These are phyloP conservation scores for Bubalus kerabau DNA, from an alignment of 2,113 vertebrate genomes.

Conservation along the genomic window DNA sequence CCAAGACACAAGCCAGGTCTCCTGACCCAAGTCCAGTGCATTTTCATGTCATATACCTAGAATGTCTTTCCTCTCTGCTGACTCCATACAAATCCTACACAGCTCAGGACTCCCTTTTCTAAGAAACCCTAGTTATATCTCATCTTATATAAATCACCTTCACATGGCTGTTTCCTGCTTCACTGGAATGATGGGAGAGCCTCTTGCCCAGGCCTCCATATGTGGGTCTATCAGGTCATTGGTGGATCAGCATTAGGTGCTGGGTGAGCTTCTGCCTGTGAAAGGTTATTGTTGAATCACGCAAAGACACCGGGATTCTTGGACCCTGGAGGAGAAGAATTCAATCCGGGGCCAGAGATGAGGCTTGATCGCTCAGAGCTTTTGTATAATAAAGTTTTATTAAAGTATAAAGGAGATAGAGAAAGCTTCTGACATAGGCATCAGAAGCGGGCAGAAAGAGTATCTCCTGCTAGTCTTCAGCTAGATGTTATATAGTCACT, in stretches of 20 bases:
- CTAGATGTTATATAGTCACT: too few species aligned
- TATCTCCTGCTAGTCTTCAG: too few species aligned
- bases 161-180: neutral
- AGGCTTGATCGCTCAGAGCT: too few species aligned
- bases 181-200: too few species aligned
- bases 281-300: too few species aligned
- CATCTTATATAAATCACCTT: neutral
- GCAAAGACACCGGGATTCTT: too few species aligned
- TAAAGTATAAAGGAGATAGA: too few species aligned
- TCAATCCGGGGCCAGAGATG: too few species aligned
- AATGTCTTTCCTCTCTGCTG: neutral
- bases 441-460: too few species aligned
- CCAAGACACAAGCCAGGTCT: neutral
- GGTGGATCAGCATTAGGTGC: neutral
- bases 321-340: too few species aligned
- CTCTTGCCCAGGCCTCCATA: neutral
- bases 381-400: too few species aligned
- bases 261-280: neutral
- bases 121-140: neutral
- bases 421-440: too few species aligned
- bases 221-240: neutral
- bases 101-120: neutral
- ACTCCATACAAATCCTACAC: neutral
- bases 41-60: neutral
- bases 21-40: neutral